Base-by-base conservation (phyloP, 2,888 invertebrate species). In the Xiphydria camelus region DNA sequence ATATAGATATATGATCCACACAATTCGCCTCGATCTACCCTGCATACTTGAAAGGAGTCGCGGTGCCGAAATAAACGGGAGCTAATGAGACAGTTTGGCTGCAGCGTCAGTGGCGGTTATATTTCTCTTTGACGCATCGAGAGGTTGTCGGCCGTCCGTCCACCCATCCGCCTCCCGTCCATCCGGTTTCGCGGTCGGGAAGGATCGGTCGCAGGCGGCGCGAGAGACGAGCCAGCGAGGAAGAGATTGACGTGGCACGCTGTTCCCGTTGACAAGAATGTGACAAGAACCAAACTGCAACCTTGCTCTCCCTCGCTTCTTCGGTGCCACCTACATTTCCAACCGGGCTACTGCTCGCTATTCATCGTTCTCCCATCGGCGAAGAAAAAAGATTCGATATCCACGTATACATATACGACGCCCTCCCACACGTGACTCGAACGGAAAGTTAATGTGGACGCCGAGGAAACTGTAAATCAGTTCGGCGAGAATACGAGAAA, bases 91-190 rank as follows among this genome's bases (percentile, higher is more conserved):
- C 70, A 67, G 68, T 65, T 66, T 57, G 64, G 61, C 60, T 62
- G 62, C n/a, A n/a, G n/a, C 67, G 64, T 65, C 61, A 60, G 56
- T 39, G 58, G 56, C 53, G 73, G 70, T 73, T 74, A 74, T 73
- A 75, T 74, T 74, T 75, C 74, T 75, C 74, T 72, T 68, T 69
- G 73, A 73, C 73, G 73, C 72, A 73, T 73, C 71, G 63, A 62
- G 55, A 60, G 61, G 63, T 64, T 66, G 70, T 68, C 60, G 59
- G n/a, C n/a, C n/a, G n/a, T n/a, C n/a, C n/a, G n/a, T n/a, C n/a
- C n/a, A n/a, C n/a, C n/a, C n/a, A n/a, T n/a, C n/a, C 55, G 49
- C 70, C 67, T 68, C 70, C 70, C 60, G 57, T 61, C 60, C 63
- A 60, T 64, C 62, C 61, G 45, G 51, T 55, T 63, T 55, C 59